Base-by-base conservation (phyloP, 2,113 vertebrate genomes). In the Python bivittatus region DNA sequence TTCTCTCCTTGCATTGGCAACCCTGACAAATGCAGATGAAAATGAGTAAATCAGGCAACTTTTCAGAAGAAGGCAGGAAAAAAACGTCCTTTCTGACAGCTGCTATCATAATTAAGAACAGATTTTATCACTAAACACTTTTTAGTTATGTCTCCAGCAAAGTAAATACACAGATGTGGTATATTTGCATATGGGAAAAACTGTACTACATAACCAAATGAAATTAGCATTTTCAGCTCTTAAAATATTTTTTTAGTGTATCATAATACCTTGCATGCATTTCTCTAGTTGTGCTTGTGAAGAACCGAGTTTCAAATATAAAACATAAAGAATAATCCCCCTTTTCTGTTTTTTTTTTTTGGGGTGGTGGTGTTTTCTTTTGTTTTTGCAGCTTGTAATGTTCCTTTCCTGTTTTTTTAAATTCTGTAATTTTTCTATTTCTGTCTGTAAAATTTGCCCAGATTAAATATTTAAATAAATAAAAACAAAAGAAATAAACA, bases 21-120 rank as follows among this genome's bases (percentile, higher is more conserved):
- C 92, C 96, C 97, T 97, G 95, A 97, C 96, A 97, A 98, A 98
- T 96, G 94, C 96, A 96, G 94, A 96, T 97, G 96, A 97, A 97
- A 97, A 97, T 94, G 95, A 98, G 97, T 97, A 98, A 97, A 98
- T 97, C 97, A 97, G 96, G 95, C 96, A 97, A 97, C 96, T 97
- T 97, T 97, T 96, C 97, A 98, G 97, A 95, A 97, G 96, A 97
- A 97, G 94, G 90, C 94, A 95, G 53, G 8, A 95, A 94, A 96
- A 97, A 97, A 94, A 96, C 94, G 96, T 97, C 95, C 96, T 96
- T 95, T 96, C 89, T 95, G 97, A 98, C 98, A 98, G 97, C 97
- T 98, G 98, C 96, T 98, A 96, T 97, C 93, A 96, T 98, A 98
- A 98, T 98, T 97, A 98, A 97, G 97, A 98, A 98, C 98, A 98